A percentile compares a stretch with the other conserved stretches of the same genome.
These are phyloP conservation scores for Poeciliopsis turrubarensis DNA, from an alignment of 2,113 vertebrate genomes.

Conservation along the genomic window DNA sequence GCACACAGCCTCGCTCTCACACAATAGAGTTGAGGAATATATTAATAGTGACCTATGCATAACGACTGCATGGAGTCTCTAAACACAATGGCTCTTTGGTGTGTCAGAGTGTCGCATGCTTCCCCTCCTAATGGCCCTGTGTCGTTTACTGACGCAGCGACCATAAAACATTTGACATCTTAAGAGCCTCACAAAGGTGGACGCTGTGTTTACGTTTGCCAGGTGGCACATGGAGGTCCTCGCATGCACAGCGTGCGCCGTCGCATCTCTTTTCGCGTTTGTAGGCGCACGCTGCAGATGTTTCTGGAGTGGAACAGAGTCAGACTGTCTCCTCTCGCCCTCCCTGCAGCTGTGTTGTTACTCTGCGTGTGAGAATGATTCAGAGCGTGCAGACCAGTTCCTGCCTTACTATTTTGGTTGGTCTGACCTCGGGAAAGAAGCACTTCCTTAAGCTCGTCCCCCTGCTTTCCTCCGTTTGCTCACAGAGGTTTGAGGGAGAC, in stretches of 20 bases:
- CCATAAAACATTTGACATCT: constrained; percentile 1
- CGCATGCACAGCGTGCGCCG: background rate
- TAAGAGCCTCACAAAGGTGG: background rate
- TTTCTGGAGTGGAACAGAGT: constrained; percentile 25
- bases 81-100: constrained; percentile 5
- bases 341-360: constrained; percentile 27
- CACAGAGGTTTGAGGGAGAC: constrained; percentile 14
- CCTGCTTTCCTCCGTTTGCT: constrained; percentile 21
- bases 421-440: constrained; percentile 55
- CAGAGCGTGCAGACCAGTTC: constrained; percentile 63
- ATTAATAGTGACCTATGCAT: background rate
- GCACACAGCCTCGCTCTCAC: background rate
- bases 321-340: constrained; percentile 9
- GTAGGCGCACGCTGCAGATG: constrained; percentile 15
- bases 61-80: background rate
- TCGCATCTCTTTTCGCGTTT: constrained; percentile 2
- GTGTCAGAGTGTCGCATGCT: background rate
- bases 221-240: background rate
- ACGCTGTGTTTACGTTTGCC: background rate
- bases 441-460: constrained; percentile 55
- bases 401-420: constrained; percentile 64
- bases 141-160: constrained; percentile 1
- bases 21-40: background rate
- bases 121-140: background rate
- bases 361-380: constrained; percentile 43